Evolutionary conservation across 1,140 invertebrate species (phyloP).

Genomic region (Pantala flavescens): DNA sequence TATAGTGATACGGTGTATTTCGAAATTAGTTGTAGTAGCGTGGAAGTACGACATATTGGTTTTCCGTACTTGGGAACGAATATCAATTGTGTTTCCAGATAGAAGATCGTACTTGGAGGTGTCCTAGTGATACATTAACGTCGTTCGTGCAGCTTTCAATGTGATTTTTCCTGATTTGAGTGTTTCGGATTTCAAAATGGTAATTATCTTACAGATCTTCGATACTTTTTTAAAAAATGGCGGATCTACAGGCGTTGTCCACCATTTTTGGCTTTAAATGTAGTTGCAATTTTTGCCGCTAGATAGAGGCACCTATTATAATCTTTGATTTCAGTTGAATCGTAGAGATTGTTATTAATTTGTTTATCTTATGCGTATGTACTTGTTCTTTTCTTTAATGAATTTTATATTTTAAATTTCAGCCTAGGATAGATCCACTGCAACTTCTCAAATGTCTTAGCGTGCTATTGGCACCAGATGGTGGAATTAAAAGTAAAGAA

Average conservation of each 20-base stretch:
- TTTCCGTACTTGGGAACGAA: not conserved
- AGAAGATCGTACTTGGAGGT: not conserved
- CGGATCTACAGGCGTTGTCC: not conserved
- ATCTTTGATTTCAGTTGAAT: not conserved
- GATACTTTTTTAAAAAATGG: not conserved
- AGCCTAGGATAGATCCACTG: slow-evolving; percentile 84
- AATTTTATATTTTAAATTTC: slow-evolving; percentile 40
- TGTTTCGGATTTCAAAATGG: slow-evolving; percentile 7
- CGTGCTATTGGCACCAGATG: slow-evolving; percentile 65
- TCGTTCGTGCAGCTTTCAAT: not conserved
- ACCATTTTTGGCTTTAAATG: not conserved
- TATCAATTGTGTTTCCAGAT: not conserved
- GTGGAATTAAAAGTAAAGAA: slow-evolving; percentile 73
- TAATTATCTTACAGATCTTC: not conserved
- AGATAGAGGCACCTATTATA: not conserved
- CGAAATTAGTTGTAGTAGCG: not conserved
- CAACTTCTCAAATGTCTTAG: slow-evolving; percentile 76
- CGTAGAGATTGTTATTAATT: too few species aligned
- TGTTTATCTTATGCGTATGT: not conserved
- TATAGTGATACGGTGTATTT: not conserved
- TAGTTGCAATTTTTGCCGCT: not conserved
- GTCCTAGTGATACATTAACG: not conserved
- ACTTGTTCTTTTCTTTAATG: not conserved
- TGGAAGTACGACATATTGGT: not conserved
- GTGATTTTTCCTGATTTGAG: not conserved